phyloP scores from a whole-genome alignment of 2,888 invertebrate species.

The Trissolcus brochymenae region DNA sequence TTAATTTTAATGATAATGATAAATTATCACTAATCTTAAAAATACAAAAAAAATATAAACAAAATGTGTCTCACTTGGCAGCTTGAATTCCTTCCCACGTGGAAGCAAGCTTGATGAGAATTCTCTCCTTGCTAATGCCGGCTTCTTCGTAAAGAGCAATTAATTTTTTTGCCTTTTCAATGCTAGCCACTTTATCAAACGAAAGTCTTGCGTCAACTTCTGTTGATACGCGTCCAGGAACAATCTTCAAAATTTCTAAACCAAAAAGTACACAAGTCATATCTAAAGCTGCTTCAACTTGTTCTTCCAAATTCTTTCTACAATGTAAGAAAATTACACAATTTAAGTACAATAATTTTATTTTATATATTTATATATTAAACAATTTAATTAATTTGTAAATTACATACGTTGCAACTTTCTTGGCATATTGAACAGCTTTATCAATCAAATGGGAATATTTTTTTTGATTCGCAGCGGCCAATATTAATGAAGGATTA shows the following conservation, averaged over 20 bases:
- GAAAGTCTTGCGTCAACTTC: slow-evolving; percentile 98
- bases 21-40: neutral
- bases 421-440: slow-evolving; percentile 91
- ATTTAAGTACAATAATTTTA: neutral
- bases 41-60: neutral
- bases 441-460: slow-evolving; percentile 93
- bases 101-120: slow-evolving; percentile 97
- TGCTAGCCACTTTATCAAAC: slow-evolving; percentile 94
- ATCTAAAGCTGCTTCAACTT: slow-evolving; percentile 91
- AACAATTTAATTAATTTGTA: too few relatives aligned
- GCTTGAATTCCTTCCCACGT: slow-evolving; percentile 99
- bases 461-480: slow-evolving; percentile 95
- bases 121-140: slow-evolving; percentile 91
- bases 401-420: slow-evolving; percentile 78
- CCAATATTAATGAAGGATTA: slow-evolving; percentile 97
- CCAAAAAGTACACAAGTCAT: slow-evolving; percentile 97
- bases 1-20: neutral
- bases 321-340: neutral
- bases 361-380: too few relatives aligned
- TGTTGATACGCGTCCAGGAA: slow-evolving; percentile 97
- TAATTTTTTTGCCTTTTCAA: slow-evolving; percentile 91
- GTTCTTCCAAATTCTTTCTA: slow-evolving; percentile 80
- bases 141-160: slow-evolving; percentile 93
- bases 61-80: slow-evolving; percentile 83
- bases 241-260: slow-evolving; percentile 96